Evolutionary conservation across 2,113 vertebrate genomes (phyloP), one percentile per base, ranked within the genome.

Genomic region (Otis tarda): DNA sequence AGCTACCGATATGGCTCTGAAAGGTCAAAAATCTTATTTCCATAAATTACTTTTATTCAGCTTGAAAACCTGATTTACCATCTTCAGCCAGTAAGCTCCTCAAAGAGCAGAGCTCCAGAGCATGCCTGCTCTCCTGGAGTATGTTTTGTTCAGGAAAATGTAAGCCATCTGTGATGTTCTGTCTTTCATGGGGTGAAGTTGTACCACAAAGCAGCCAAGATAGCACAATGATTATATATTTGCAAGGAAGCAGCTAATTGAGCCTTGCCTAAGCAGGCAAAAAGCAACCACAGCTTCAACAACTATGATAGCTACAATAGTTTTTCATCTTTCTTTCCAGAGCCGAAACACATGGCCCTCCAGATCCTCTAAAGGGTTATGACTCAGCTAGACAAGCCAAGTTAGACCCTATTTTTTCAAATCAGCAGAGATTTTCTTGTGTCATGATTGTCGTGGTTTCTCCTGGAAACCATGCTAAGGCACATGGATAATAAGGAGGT

Each of bases 121-220:
- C 55, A 80, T 57, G 81, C 61, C 67, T 89, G 5, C 68, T 83
- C 78, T 96, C 64, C 60, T 92, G 65, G 25, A 87, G 47, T 52
- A 16, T 86, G 68, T 73, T 97, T 93, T 87, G 81, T 79, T 94
- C 59, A 90, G 87, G 80, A 86, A 94, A 96, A 96, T 43, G 39
- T 93, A 95, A 91, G 82, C 83, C 78, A 95, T 89, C 83, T 92
- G 82, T 70, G 70, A 87, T 80, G 35, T 57, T 95, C 55, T 84
- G 67, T 95, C 93, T 91, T 91, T 96, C 56, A 63, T 50, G 76
- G 87, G 95, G 83, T 95, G 69, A 97, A 90, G 87, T 23, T 79
- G 69, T 30, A 92, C 97, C 95, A 96, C 97, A 96, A 59, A 82
- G 35, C 43, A 89, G 88, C 97, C 97, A 98, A 98, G 95, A 98